Evolutionary conservation across 2,797 vertebrate genomes (phyloP), one percentile per base, ranked within the genome.

Genomic region (Acanthopagrus latus): DNA sequence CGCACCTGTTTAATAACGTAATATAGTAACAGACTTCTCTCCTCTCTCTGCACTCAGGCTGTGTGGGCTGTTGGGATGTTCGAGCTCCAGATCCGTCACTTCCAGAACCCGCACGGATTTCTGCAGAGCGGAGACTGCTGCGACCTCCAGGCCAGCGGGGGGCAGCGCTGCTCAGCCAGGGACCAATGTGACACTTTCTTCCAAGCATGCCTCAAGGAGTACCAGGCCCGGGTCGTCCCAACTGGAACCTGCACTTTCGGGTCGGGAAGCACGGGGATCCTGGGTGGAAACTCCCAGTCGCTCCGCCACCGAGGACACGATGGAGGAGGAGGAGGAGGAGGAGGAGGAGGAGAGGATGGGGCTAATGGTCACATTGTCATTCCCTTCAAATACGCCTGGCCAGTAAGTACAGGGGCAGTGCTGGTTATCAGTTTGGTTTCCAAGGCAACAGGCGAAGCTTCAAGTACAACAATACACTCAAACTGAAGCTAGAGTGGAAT

Each of bases 381-480:
- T 85, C 95, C 95, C 44, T 96, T 96, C 86, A 94, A 93, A 86
- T 96, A 95, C 52, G 94, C 96, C 76, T 97, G 96, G 96, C 95
- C 95, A 56, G 96, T 97, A 90, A 96, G 95, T 94, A 89, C 78
- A 78, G 77, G 77, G 82, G 74, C 67, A 84, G 80, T 80, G 84
- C 71, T 82, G 77, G 87, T 85, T 90, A 84, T 89, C 85, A 79
- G 59, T 87, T 78, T 84, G 81, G 89, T 94, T 92, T 81, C 92
- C 91, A 93, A 83, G 92, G 92, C 48, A 93, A 93, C 92, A 81
- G 81, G 57, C 84, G 82, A 80, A 84, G 88, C 90, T 90, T 92
- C 70, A 84, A 90, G 79, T 88, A 75, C 75, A 90, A 85, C 82
- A 88, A 83, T 78, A 67, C 83, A 78, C 88, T 91, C 78, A 83